A percentile compares a stretch with the other conserved stretches of the same genome.
These are phyloP conservation scores for Micronisus gabar DNA, from an alignment of 2,113 vertebrate genomes.

Conservation along the genomic window DNA sequence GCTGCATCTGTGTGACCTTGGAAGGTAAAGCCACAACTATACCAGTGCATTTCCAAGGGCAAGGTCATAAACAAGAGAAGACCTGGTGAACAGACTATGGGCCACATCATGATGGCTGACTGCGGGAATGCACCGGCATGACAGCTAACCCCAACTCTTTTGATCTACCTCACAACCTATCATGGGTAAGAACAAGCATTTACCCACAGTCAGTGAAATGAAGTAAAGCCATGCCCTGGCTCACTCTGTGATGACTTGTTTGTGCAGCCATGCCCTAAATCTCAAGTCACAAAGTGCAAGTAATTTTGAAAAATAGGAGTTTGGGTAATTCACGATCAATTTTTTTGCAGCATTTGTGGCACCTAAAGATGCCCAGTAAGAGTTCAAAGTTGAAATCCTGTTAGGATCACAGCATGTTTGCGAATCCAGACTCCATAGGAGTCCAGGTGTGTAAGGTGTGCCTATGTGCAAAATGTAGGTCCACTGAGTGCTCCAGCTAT, in stretches of 20 bases:
- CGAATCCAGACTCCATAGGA: neutral
- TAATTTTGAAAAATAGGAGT: neutral
- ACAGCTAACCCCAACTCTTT: neutral
- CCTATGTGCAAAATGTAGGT: neutral
- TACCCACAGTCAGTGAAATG: neutral
- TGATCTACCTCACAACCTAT: accelerated
- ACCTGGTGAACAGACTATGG: neutral
- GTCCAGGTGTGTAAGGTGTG: neutral
- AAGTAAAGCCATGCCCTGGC: neutral
- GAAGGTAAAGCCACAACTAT: neutral
- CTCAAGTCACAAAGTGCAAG: neutral
- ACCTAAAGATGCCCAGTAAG: neutral
- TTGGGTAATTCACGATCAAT: neutral
- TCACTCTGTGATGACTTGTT: neutral
- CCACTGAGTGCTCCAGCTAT: neutral
- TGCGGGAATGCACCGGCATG: neutral
- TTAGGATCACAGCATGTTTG: neutral
- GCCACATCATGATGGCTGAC: neutral
- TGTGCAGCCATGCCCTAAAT: neutral
- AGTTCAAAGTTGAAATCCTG: neutral
- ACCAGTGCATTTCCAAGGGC: neutral
- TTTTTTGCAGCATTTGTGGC: neutral
- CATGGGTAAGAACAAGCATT: neutral
- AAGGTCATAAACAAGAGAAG: neutral
- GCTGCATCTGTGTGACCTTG: neutral